Conservation (phyloP, 2,888 invertebrate species). For the Bimastos eiseni region DNA sequence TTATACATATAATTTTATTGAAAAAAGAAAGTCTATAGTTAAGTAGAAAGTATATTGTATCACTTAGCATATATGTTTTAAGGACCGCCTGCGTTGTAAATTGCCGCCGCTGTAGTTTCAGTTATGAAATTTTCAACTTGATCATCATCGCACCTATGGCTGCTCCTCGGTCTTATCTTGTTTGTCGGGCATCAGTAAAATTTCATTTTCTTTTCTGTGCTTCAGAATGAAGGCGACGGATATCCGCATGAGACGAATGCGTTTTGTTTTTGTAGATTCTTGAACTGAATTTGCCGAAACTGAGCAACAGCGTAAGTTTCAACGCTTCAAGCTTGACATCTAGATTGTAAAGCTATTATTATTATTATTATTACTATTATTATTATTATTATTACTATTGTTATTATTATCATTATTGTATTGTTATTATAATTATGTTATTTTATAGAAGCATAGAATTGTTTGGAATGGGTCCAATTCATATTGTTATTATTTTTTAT, state of each 20-base stretch:
- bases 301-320: not conserved
- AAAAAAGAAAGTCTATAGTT: constrained; percentile 13
- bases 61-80: not conserved
- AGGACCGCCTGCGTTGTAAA: not conserved
- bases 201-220: not conserved
- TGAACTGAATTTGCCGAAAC: not conserved
- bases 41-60: not conserved
- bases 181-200: not conserved
- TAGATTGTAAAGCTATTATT: not conserved
- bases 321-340: not conserved
- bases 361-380: not conserved
- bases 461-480: too few species aligned
- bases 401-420: too few species aligned
- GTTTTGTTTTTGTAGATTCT: not conserved
- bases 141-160: not conserved
- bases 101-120: not conserved
- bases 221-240: not conserved
- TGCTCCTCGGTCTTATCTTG: not conserved
- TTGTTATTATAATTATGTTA: too few species aligned
- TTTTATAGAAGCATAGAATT: too few species aligned
- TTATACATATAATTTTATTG: not conserved
- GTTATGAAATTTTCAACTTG: constrained; percentile 5
- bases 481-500: too few species aligned
- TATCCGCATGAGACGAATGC: not conserved
- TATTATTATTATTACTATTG: not conserved